These are phyloP conservation scores for Steinernema hermaphroditum DNA, from an alignment of 2,888 invertebrate species.

Conservation along the genomic window DNA sequence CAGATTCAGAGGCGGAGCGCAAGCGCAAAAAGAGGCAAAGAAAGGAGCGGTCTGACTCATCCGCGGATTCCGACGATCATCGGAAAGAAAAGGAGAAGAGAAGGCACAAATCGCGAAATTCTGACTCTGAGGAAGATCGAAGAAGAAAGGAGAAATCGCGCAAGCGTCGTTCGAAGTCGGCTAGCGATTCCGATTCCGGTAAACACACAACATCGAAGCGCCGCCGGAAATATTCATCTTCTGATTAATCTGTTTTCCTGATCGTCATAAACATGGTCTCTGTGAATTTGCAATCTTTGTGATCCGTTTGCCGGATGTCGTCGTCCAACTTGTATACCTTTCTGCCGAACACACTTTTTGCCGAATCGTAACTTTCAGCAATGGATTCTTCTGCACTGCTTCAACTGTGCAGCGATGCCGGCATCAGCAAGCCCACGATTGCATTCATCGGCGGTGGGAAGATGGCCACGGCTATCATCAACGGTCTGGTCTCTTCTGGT, in stretches of 20 bases:
- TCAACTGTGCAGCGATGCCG: background rate
- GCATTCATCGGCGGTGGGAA: constrained; percentile 89
- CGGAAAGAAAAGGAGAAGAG: background rate
- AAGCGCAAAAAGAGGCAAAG: background rate
- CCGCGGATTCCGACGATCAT: background rate
- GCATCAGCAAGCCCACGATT: constrained; percentile 30
- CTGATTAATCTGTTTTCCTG: background rate
- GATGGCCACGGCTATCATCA: constrained; percentile 84
- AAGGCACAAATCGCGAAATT: no score
- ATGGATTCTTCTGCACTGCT: background rate
- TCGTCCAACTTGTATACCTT: background rate
- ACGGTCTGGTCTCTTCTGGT: constrained; percentile 78
- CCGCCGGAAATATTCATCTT: background rate
- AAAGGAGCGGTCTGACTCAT: background rate
- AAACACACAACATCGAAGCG: background rate
- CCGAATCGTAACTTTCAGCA: background rate
- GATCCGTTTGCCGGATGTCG: background rate
- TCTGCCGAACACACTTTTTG: no score
- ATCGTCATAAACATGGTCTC: background rate
- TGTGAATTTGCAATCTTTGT: background rate
- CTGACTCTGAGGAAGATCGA: no score
- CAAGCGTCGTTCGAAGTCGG: background rate
- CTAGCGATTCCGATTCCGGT: background rate
- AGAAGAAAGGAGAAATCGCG: no score
- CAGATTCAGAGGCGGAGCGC: constrained; percentile 13